These are phyloP conservation scores for Diabrotica balteata DNA, from an alignment of 2,888 invertebrate species.

Conservation along the genomic window DNA sequence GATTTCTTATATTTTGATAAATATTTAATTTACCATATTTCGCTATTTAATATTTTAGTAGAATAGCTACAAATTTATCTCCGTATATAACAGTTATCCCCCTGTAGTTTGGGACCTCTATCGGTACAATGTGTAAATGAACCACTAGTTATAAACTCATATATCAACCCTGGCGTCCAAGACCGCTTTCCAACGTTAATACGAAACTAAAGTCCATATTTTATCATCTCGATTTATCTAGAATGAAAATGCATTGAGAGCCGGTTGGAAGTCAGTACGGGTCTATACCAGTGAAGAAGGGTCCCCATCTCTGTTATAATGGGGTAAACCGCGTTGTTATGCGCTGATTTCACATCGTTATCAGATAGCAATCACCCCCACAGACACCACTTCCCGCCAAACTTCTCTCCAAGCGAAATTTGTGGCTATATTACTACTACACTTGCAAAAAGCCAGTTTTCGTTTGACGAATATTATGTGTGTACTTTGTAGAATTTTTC, in stretches of 20 bases:
- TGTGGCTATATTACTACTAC: slow-evolving; percentile 20
- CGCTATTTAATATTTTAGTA: no score
- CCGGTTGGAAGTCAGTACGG: slow-evolving; percentile 48
- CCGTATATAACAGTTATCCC: no score
- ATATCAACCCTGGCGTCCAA: slow-evolving; percentile 44
- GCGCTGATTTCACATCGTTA: slow-evolving; percentile 61
- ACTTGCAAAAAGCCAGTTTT: slow-evolving; percentile 17
- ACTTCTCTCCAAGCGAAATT: slow-evolving; percentile 21
- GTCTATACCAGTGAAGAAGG: slow-evolving; percentile 48
- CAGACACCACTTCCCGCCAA: slow-evolving; percentile 45
- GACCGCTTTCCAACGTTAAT: slow-evolving; percentile 56
- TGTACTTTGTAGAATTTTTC: neutral
- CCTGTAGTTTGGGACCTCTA: no score
- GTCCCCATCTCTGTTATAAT: slow-evolving; percentile 55
- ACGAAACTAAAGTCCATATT: slow-evolving; percentile 59
- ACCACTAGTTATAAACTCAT: slow-evolving; percentile 22
- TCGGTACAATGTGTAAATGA: slow-evolving; percentile 12
- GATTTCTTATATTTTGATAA: no score
- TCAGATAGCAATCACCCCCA: slow-evolving; percentile 57
- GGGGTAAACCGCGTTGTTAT: slow-evolving; percentile 62
- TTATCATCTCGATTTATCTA: slow-evolving; percentile 60
- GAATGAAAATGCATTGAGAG: slow-evolving; percentile 56
- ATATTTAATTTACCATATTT: no score
- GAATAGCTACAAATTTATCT: no score
- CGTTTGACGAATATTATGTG: slow-evolving; percentile 5